phyloP scores from a whole-genome alignment of 2,797 vertebrate genomes.

The Sebastes oblongus region DNA sequence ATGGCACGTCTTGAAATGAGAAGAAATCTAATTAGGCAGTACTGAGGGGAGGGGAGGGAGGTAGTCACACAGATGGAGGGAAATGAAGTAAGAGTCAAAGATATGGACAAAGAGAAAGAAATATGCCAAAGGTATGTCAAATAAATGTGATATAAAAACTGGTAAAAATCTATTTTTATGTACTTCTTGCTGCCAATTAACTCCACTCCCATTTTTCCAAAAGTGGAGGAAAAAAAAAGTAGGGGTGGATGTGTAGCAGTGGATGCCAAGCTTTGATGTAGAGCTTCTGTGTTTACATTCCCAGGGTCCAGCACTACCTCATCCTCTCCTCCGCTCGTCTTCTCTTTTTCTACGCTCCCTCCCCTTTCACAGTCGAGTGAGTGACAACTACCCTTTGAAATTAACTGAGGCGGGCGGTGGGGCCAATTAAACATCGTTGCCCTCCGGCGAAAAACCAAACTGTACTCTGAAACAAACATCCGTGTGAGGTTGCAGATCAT shows the following conservation, averaged over 20 bases:
- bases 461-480: neutral
- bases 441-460: slow-evolving; percentile 8
- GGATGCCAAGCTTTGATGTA: slow-evolving; percentile 33
- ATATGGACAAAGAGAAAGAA: neutral
- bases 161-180: neutral
- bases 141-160: neutral
- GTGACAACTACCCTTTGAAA: slow-evolving; percentile 54
- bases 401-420: slow-evolving; percentile 19
- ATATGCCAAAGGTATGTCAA: neutral
- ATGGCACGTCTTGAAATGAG: slow-evolving; percentile 29
- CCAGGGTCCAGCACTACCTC: slow-evolving; percentile 37
- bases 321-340: slow-evolving; percentile 28
- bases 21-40: slow-evolving; percentile 41
- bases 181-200: slow-evolving; percentile 27
- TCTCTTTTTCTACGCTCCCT: neutral
- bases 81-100: neutral
- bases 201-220: neutral
- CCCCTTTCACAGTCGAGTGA: slow-evolving; percentile 42
- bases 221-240: neutral
- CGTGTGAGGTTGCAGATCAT: neutral
- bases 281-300: slow-evolving; percentile 62
- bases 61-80: slow-evolving; percentile 1
- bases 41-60: neutral
- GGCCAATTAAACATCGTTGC: slow-evolving; percentile 47
- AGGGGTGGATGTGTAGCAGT: neutral